Evolutionary conservation across 2,888 invertebrate genomes (phyloP).

Genomic region (Melitaea athalia): DNA sequence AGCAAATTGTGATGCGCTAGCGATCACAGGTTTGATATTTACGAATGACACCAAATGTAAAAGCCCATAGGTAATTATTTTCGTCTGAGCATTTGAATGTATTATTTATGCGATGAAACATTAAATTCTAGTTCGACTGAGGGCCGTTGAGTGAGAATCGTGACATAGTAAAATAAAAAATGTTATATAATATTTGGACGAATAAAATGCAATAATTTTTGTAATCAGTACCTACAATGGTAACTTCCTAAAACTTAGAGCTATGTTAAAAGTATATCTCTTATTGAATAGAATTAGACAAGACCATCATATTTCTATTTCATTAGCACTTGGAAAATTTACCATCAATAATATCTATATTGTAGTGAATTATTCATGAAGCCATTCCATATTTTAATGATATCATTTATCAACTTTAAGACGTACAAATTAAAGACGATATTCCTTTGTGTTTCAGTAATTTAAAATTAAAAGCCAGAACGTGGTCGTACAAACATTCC

Average conservation of each 20-base stretch:
- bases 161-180: too few relatives aligned
- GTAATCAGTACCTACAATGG: too few relatives aligned
- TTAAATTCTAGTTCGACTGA: too few relatives aligned
- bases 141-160: too few relatives aligned
- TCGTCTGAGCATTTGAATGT: too few relatives aligned
- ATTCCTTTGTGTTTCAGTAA: constrained; percentile 32
- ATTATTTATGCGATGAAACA: too few relatives aligned
- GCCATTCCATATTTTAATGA: constrained; percentile 20
- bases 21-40: too few relatives aligned
- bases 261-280: background rate
- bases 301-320: constrained; percentile 10
- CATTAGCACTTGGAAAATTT: constrained; percentile 20
- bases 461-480: constrained; percentile 45
- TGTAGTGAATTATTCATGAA: constrained; percentile 31
- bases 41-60: too few relatives aligned
- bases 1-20: too few relatives aligned
- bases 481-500: constrained; percentile 39
- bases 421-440: constrained; percentile 26
- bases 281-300: background rate
- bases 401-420: constrained; percentile 25
- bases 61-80: too few relatives aligned
- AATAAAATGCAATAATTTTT: too few relatives aligned
- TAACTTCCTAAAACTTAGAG: background rate
- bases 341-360: constrained; percentile 35
- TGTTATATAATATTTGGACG: too few relatives aligned